These are phyloP conservation scores for Amiota minor DNA, from an alignment of 2,888 invertebrate species.

Conservation along the genomic window DNA sequence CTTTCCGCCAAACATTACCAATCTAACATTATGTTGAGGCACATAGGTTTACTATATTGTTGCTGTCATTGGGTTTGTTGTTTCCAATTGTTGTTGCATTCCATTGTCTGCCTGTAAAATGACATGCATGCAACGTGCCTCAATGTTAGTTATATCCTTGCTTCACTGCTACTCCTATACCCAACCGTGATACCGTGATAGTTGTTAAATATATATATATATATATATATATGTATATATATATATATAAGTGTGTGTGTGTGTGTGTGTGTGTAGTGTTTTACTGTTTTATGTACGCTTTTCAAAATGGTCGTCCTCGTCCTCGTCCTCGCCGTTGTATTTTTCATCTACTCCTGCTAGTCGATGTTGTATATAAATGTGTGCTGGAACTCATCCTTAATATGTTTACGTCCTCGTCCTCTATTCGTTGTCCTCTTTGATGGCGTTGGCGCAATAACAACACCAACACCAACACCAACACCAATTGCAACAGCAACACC, in stretches of 20 bases:
- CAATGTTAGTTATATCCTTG: slow-evolving; percentile 27
- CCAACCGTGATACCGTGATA: neutral
- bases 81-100: slow-evolving; percentile 9
- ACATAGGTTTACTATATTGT: neutral
- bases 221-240: too few species aligned
- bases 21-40: neutral
- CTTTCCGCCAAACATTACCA: neutral
- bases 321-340: neutral
- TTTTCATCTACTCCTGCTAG: neutral
- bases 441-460: neutral
- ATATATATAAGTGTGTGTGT: too few species aligned
- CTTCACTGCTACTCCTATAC: neutral
- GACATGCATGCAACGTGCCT: slow-evolving; percentile 65
- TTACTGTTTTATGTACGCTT: neutral
- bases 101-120: slow-evolving; percentile 52
- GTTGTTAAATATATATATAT: too few species aligned
- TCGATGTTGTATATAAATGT: neutral
- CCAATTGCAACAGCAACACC: too few species aligned
- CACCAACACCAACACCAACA: neutral
- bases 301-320: slow-evolving; percentile 31
- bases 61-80: slow-evolving; percentile 10
- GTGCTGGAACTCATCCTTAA: neutral
- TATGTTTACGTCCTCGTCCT: neutral
- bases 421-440: neutral
- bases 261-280: too few species aligned